phyloP scores from a whole-genome alignment of 2,797 vertebrate genomes.

The Pelochelys cantorii region DNA sequence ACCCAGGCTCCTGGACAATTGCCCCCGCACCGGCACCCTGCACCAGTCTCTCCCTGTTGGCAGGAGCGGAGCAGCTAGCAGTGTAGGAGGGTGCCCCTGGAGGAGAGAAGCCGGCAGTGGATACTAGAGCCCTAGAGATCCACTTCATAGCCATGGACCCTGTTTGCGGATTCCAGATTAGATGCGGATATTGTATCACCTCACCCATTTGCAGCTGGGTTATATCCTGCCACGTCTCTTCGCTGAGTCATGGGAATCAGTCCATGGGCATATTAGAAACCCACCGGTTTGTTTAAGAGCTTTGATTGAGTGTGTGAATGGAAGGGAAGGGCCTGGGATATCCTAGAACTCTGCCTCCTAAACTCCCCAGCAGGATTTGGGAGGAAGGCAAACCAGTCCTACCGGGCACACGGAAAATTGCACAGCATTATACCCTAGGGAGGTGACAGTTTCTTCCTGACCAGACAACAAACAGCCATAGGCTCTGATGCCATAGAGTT shows the following conservation, averaged over 20 bases:
- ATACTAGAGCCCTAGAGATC: background rate
- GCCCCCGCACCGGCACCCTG: too few relatives aligned
- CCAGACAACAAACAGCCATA: background rate
- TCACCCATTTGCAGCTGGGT: background rate
- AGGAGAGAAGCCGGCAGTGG: background rate
- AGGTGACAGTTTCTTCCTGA: background rate
- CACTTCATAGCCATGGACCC: too few relatives aligned
- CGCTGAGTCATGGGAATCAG: background rate
- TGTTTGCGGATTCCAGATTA: too few relatives aligned
- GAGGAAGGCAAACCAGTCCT: background rate
- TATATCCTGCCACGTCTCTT: background rate
- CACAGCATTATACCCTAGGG: background rate
- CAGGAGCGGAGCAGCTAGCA: background rate
- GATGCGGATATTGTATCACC: background rate
- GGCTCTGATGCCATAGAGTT: background rate
- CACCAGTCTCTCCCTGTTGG: background rate
- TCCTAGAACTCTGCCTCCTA: background rate
- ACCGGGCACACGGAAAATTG: background rate
- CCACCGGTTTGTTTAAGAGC: background rate
- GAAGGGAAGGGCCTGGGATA: background rate
- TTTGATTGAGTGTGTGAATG: background rate
- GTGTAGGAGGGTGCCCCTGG: background rate
- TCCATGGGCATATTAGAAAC: background rate
- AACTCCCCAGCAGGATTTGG: background rate
- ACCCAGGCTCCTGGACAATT: too few relatives aligned